Evolutionary conservation across 2,888 invertebrate species (phyloP).

Genomic region (Anoplius nigerrimus): DNA sequence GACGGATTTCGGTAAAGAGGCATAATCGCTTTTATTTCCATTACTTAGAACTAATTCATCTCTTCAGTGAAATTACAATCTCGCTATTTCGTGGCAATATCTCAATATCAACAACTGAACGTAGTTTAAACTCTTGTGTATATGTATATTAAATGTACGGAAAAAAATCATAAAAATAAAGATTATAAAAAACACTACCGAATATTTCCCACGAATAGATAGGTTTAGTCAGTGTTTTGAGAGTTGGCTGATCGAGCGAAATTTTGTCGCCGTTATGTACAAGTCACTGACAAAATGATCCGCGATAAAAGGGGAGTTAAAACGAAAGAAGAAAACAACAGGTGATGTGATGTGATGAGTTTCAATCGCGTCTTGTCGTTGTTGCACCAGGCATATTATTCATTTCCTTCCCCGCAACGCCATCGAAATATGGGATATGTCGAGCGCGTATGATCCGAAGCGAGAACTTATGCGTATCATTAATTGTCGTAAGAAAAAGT

Average conservation of each 20-base stretch:
- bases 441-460: too few species aligned
- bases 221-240: slow-evolving; percentile 1
- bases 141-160: slow-evolving; percentile 65
- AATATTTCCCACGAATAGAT: slow-evolving; percentile 18
- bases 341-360: too few species aligned
- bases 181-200: slow-evolving; percentile 55
- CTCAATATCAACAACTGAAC: slow-evolving; percentile 45
- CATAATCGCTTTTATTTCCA: slow-evolving; percentile 50
- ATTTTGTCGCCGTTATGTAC: slow-evolving; percentile 16
- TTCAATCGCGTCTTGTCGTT: too few species aligned
- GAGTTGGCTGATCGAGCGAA: not conserved
- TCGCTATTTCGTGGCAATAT: slow-evolving; percentile 52
- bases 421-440: too few species aligned
- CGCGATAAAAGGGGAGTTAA: too few species aligned
- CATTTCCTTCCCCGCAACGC: too few species aligned
- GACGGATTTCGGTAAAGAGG: not conserved
- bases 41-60: slow-evolving; percentile 34
- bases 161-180: slow-evolving; percentile 62
- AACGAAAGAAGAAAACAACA: too few species aligned
- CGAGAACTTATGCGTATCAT: too few species aligned
- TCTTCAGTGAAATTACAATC: slow-evolving; percentile 56
- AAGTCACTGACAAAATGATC: not conserved
- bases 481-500: too few species aligned
- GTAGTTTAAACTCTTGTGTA: slow-evolving; percentile 56
- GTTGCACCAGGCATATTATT: not conserved